Evolutionary conservation across 1,140 invertebrate genomes (phyloP).

Genomic region (Bombyx mori): ASM3026992v2 NC_085116.1:17267501-17268000

Average conservation of each 20-base stretch:
- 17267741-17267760: constrained; percentile 87
- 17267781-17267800: constrained; percentile 77
- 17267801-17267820: constrained; percentile 76
- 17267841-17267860: too few relatives aligned
- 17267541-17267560: not conserved
- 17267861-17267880: too few relatives aligned
- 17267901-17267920: too few relatives aligned
- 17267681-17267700: constrained; percentile 87
- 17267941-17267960: too few relatives aligned
- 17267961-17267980: too few relatives aligned
- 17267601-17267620: constrained; percentile 92
- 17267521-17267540: too few relatives aligned
- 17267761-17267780: constrained; percentile 91
- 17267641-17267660: constrained; percentile 87
- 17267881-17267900: too few relatives aligned
- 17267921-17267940: too few relatives aligned
- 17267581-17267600: constrained; percentile 95
- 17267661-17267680: constrained; percentile 92
- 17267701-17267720: constrained; percentile 74
- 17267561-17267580: constrained; percentile 78
- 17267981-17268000: too few relatives aligned
- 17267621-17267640: constrained; percentile 83
- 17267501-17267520: too few relatives aligned
- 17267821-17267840: constrained; percentile 52
- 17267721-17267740: constrained; percentile 86